Conservation (phyloP, 1,140 invertebrate species). For the Zaprionus taronus region DNA sequence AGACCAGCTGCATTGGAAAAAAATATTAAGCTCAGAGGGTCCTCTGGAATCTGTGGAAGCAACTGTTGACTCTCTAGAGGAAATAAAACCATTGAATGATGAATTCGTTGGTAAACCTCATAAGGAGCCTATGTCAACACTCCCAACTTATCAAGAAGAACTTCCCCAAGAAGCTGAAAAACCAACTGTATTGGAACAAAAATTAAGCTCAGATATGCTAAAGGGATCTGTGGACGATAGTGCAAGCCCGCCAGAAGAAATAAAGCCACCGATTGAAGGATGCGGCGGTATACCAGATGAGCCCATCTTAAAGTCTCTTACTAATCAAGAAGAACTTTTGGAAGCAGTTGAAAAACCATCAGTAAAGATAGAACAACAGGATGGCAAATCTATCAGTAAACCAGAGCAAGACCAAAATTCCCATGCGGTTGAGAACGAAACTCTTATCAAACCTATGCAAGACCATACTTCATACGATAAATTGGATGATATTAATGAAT, state of each 20-base stretch:
- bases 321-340: background rate
- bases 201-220: background rate
- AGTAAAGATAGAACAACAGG: too few relatives aligned
- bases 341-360: background rate
- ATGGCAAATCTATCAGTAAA: background rate
- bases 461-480: background rate
- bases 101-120: too few relatives aligned
- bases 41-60: too few relatives aligned
- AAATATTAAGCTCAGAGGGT: too few relatives aligned
- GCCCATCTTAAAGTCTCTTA: background rate
- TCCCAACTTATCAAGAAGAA: background rate
- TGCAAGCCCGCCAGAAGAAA: too few relatives aligned
- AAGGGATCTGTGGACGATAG: background rate
- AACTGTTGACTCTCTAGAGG: too few relatives aligned
- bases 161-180: background rate
- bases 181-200: background rate
- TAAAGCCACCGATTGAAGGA: too few relatives aligned
- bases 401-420: background rate
- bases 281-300: background rate
- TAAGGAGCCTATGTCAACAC: too few relatives aligned
- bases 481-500: background rate
- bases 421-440: background rate
- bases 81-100: too few relatives aligned
- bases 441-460: background rate
- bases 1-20: too few relatives aligned